Evolutionary conservation across 2,888 invertebrate species (phyloP).

Genomic region (Euzophera pinguis): DNA sequence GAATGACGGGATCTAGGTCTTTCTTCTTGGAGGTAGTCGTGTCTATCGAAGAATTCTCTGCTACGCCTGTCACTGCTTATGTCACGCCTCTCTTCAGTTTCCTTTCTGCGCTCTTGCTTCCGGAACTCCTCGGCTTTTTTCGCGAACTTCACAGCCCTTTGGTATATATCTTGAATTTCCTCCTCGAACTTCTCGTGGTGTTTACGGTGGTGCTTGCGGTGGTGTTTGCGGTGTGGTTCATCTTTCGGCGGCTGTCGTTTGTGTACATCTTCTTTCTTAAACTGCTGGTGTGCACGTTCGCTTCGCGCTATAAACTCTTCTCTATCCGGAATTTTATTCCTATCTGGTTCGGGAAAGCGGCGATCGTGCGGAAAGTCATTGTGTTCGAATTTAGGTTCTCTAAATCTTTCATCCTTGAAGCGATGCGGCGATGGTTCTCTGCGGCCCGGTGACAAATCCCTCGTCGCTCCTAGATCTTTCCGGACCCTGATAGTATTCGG

Average conservation of each 20-base stretch:
- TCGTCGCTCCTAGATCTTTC: constrained; percentile 14
- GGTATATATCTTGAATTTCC: constrained; percentile 60
- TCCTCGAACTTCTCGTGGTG: constrained; percentile 39
- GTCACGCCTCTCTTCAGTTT: constrained; percentile 28
- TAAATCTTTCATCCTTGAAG: constrained; percentile 21
- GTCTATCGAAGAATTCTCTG: constrained; percentile 20
- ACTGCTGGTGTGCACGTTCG: constrained; percentile 9
- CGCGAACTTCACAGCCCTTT: constrained; percentile 52
- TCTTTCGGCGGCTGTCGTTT: constrained; percentile 16
- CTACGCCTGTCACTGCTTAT: constrained; percentile 15
- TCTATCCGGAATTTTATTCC: constrained; percentile 16
- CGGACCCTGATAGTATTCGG: constrained; percentile 18
- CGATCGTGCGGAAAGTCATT: constrained; percentile 14
- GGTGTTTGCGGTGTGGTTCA: constrained; percentile 14
- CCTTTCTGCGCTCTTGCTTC: constrained; percentile 28
- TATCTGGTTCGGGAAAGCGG: constrained; percentile 11
- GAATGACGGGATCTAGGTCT: constrained; percentile 15
- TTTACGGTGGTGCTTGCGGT: constrained; percentile 18
- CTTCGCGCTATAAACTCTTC: constrained; percentile 15
- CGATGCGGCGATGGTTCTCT: constrained; percentile 21
- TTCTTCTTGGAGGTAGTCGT: constrained; percentile 22
- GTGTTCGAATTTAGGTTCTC: constrained; percentile 14
- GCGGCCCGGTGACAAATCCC: constrained; percentile 5
- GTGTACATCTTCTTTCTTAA: constrained; percentile 22
- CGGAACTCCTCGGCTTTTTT: constrained; percentile 54